A percentile compares a stretch with the other conserved stretches of the same genome.
These are phyloP conservation scores for Metacarcinus magister DNA, from an alignment of 2,888 invertebrate genomes.

Conservation along the genomic window DNA sequence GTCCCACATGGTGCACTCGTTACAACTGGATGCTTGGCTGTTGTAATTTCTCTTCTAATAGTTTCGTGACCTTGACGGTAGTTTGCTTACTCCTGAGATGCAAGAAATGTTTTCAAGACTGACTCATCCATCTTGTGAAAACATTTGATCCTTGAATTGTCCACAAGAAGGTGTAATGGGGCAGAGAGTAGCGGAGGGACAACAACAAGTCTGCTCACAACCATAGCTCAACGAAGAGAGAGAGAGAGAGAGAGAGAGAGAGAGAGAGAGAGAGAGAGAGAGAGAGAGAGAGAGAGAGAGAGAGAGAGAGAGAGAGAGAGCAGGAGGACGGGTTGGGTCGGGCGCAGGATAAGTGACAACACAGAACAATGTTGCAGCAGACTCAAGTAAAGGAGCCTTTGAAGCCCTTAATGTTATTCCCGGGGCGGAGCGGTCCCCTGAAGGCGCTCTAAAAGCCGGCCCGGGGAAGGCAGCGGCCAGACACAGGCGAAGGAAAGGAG, in stretches of 20 bases:
- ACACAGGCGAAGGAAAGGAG: conserved; percentile 21
- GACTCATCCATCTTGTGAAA: too few relatives aligned
- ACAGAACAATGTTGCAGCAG: conserved; percentile 29
- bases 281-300: background rate
- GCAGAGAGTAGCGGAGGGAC: too few relatives aligned
- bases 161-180: too few relatives aligned
- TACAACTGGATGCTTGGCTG: too few relatives aligned
- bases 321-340: background rate
- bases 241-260: background rate
- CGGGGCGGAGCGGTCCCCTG: conserved; percentile 45
- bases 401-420: conserved; percentile 48
- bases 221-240: background rate
- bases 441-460: conserved; percentile 29
- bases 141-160: too few relatives aligned
- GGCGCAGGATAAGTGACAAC: background rate
- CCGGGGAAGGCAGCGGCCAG: conserved; percentile 34
- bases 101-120: too few relatives aligned
- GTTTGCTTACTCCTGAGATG: too few relatives aligned
- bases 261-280: background rate
- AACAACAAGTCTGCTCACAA: too few relatives aligned
- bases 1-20: too few relatives aligned
- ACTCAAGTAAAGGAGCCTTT: conserved; percentile 32
- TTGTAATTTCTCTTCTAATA: too few relatives aligned
- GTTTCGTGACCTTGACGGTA: too few relatives aligned
- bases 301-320: background rate